These are phyloP conservation scores for Smittia aterrima DNA, from an alignment of 2,888 invertebrate species.

Conservation along the genomic window DNA sequence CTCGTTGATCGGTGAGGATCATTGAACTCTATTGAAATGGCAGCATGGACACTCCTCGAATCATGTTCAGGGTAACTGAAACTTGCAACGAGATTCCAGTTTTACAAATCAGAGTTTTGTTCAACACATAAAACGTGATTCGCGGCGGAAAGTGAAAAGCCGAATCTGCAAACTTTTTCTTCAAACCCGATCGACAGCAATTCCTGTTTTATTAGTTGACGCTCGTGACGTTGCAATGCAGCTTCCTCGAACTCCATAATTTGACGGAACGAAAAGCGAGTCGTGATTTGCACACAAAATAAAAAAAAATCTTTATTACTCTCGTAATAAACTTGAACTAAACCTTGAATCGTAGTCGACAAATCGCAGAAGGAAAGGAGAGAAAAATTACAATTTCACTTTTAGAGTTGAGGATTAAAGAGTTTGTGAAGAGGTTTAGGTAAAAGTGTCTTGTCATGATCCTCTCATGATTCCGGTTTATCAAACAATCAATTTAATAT, in stretches of 20 bases:
- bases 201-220: no score
- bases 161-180: background rate
- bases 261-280: no score
- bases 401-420: background rate
- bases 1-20: background rate
- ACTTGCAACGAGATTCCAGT: background rate
- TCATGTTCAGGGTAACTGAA: background rate
- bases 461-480: background rate
- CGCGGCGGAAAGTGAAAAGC: slow-evolving; percentile 31
- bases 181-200: background rate
- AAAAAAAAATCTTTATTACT: no score
- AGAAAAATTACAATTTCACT: slow-evolving; percentile 29
- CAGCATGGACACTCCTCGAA: background rate
- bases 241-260: no score
- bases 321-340: slow-evolving; percentile 31
- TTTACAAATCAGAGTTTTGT: slow-evolving; percentile 6
- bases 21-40: background rate
- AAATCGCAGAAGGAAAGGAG: background rate
- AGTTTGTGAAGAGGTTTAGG: background rate
- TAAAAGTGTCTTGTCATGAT: background rate
- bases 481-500: background rate
- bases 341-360: slow-evolving; percentile 29
- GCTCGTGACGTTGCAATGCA: no score
- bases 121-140: slow-evolving; percentile 33
- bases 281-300: background rate